phyloP scores from a whole-genome alignment of 1,140 invertebrate genomes.

The Andrena cerasifolii region DNA sequence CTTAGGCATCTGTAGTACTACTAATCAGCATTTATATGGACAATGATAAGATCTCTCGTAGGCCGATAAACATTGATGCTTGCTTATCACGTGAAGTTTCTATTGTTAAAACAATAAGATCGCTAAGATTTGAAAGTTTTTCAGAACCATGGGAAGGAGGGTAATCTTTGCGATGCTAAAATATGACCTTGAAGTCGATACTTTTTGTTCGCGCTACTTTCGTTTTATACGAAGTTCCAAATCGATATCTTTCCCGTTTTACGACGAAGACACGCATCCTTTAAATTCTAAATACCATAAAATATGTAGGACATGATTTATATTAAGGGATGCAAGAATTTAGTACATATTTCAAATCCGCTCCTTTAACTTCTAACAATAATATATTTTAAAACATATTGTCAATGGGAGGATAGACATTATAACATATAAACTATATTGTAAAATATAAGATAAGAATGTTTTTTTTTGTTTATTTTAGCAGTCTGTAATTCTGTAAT shows the following conservation, averaged over 20 bases:
- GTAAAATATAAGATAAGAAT: constrained; percentile 71
- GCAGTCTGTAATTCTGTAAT: constrained; percentile 43
- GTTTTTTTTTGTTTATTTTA: constrained; percentile 36
- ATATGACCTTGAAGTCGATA: background rate
- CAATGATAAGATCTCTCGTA: background rate
- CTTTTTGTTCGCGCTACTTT: too few relatives aligned
- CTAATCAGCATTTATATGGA: background rate
- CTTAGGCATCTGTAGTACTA: background rate
- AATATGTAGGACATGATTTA: too few relatives aligned
- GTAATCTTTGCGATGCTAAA: background rate
- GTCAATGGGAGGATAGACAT: constrained; percentile 79
- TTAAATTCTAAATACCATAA: too few relatives aligned
- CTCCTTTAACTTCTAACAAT: constrained; percentile 77
- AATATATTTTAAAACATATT: constrained; percentile 80
- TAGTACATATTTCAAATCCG: constrained; percentile 1
- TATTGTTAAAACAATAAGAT: background rate
- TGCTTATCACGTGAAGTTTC: background rate
- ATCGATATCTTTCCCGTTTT: too few relatives aligned
- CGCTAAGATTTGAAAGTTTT: background rate
- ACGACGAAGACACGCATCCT: too few relatives aligned
- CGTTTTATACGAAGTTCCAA: too few relatives aligned
- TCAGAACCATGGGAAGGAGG: background rate
- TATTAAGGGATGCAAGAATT: constrained; percentile 9
- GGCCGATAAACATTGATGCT: background rate
- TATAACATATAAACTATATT: constrained; percentile 80